Percentiles rank a stretch among this genome's conserved stretches.
phyloP scores from a whole-genome alignment of 2,797 vertebrate species.

The Tokudaia muenninki region DNA sequence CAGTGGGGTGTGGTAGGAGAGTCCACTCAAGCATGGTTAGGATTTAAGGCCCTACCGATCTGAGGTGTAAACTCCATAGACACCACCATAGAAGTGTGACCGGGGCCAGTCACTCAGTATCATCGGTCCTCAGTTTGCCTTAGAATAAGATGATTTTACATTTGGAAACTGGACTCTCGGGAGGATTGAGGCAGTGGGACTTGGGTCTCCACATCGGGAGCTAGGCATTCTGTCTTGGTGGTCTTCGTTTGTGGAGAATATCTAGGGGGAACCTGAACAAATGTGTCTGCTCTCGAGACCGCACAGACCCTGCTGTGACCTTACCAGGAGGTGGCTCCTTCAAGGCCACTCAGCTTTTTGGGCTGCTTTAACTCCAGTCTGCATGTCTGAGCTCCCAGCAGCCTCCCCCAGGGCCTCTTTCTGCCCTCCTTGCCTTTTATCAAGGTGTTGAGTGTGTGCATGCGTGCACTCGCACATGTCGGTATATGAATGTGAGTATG shows the following conservation, averaged over 20 bases:
- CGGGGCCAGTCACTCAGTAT: neutral
- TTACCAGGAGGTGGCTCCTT: neutral
- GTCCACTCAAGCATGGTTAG: no score
- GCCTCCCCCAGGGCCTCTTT: neutral
- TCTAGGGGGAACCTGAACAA: neutral
- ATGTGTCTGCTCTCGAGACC: neutral
- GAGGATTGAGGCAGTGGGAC: neutral
- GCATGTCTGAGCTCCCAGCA: neutral
- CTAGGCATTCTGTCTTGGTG: neutral
- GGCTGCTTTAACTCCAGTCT: neutral
- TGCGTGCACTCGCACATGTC: rapidly evolving
- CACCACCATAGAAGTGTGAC: neutral
- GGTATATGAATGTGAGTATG: neutral
- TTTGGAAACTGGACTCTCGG: neutral
- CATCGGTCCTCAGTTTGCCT: neutral
- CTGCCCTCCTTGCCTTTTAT: neutral
- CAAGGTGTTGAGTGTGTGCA: neutral
- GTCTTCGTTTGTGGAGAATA: neutral
- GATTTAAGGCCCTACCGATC: no score
- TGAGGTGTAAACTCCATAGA: neutral
- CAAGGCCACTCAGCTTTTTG: neutral
- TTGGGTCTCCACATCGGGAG: neutral
- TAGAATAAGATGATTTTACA: neutral
- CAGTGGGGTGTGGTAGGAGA: neutral
- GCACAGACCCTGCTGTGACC: neutral